These are phyloP conservation scores for Hypsopygia costalis DNA, from an alignment of 2,888 invertebrate species.

Conservation along the genomic window DNA sequence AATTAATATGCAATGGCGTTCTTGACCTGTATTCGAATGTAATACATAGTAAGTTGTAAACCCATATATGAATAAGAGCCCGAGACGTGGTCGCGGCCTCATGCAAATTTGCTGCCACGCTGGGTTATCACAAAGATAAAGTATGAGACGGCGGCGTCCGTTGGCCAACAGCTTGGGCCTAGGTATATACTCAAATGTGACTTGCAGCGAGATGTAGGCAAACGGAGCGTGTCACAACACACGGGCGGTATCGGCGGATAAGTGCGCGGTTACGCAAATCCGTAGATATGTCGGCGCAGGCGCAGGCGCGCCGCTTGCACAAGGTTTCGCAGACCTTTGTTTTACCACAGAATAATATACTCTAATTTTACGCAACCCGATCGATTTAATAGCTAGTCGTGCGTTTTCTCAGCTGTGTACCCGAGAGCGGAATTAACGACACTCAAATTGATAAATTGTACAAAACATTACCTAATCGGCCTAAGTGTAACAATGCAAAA, in stretches of 20 bases:
- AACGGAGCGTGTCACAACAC: conserved; percentile 71
- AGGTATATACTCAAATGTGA: conserved; percentile 34
- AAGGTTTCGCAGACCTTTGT: conserved; percentile 80
- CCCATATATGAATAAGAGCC: too few species aligned
- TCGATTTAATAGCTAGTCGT: conserved; percentile 77
- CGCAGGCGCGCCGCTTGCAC: conserved; percentile 77
- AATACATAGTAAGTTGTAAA: conserved; percentile 18
- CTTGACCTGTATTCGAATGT: conserved; percentile 25
- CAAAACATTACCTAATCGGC: conserved; percentile 25
- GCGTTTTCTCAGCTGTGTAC: conserved; percentile 72
- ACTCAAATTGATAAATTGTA: conserved; percentile 38
- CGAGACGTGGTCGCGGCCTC: conserved; percentile 7
- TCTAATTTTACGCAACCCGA: conserved; percentile 78
- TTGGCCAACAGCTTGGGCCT: conserved; percentile 11
- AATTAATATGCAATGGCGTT: conserved; percentile 31
- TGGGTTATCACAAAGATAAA: conserved; percentile 4
- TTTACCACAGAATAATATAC: too few species aligned
- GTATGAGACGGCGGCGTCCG: background rate
- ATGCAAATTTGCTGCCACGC: conserved; percentile 3
- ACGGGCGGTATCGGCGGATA: conserved; percentile 73
- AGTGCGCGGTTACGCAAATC: conserved; percentile 79
- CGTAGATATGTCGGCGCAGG: conserved; percentile 73
- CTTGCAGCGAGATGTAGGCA: conserved; percentile 51
- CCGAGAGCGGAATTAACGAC: conserved; percentile 43
- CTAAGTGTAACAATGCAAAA: conserved; percentile 14